Percentiles rank a stretch among this genome's conserved stretches.
Conservation (phyloP, 2,797 vertebrate species). For the Poecile montanus region DNA sequence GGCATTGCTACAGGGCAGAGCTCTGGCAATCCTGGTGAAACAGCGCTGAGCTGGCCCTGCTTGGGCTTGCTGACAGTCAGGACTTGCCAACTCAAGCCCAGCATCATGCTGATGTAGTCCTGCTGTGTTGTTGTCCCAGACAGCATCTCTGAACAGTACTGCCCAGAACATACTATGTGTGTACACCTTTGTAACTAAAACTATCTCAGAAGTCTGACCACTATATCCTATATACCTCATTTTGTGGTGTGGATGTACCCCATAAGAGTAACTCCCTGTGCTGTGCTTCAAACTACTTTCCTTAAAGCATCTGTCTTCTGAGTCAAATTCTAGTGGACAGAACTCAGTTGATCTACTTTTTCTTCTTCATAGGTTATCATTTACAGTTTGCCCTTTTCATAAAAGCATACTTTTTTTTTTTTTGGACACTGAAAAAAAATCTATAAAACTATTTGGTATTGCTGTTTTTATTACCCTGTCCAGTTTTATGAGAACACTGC, state of each 20-base stretch:
- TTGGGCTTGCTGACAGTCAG: not conserved
- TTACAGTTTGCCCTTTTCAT: not conserved
- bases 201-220: not conserved
- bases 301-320: not conserved
- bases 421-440: not conserved
- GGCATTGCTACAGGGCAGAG: not conserved
- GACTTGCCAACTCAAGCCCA: not conserved
- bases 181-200: not conserved
- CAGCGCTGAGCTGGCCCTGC: accelerated
- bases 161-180: not conserved
- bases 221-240: not conserved
- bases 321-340: not conserved
- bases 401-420: not conserved
- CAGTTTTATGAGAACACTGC: not conserved
- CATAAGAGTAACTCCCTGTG: accelerated
- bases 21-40: accelerated
- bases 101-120: not conserved
- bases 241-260: not conserved
- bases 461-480: not conserved
- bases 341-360: not conserved
- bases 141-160: not conserved
- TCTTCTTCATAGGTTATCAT: not conserved
- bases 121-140: not conserved
- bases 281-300: not conserved
- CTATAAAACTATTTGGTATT: not conserved